Conservation (phyloP, 2,888 invertebrate genomes). For the Sesia apiformis region DNA sequence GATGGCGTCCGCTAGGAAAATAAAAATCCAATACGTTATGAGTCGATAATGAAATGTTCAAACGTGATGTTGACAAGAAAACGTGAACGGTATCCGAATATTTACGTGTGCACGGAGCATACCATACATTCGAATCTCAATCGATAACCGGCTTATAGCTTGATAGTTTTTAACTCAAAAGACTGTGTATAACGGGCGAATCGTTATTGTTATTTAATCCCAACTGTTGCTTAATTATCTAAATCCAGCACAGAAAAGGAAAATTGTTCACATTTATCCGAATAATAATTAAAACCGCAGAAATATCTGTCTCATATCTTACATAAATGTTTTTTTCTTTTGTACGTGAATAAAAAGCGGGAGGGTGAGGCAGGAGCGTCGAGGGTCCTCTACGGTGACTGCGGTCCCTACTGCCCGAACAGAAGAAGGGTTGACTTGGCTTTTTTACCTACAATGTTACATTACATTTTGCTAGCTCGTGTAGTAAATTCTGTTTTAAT, state of each 20-base stretch:
- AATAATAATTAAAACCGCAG: too few relatives aligned
- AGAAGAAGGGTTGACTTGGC: conserved; percentile 48
- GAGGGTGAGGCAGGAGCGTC: conserved; percentile 31
- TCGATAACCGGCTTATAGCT: too few relatives aligned
- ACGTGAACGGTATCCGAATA: conserved; percentile 28
- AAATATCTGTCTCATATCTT: conserved; percentile 15
- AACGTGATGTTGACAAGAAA: conserved; percentile 39
- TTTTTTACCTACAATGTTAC: conserved; percentile 13
- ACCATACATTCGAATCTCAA: too few relatives aligned
- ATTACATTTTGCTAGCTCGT: conserved; percentile 11
- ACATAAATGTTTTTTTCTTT: conserved; percentile 52
- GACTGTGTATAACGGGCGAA: neutral
- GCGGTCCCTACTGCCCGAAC: conserved; percentile 29
- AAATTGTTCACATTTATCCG: conserved; percentile 14
- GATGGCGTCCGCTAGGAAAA: conserved; percentile 26
- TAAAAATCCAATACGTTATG: conserved; percentile 36
- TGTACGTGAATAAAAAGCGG: conserved; percentile 36
- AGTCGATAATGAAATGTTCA: conserved; percentile 39
- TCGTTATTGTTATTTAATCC: conserved; percentile 7
- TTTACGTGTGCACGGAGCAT: neutral
- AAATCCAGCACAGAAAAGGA: conserved; percentile 21
- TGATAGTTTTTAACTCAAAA: neutral
- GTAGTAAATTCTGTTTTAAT: conserved; percentile 28
- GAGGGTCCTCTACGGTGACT: conserved; percentile 16
- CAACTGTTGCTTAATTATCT: conserved; percentile 22